Evolutionary conservation across 2,797 vertebrate species (phyloP).

Genomic region (Cichlasoma orientale): DNA sequence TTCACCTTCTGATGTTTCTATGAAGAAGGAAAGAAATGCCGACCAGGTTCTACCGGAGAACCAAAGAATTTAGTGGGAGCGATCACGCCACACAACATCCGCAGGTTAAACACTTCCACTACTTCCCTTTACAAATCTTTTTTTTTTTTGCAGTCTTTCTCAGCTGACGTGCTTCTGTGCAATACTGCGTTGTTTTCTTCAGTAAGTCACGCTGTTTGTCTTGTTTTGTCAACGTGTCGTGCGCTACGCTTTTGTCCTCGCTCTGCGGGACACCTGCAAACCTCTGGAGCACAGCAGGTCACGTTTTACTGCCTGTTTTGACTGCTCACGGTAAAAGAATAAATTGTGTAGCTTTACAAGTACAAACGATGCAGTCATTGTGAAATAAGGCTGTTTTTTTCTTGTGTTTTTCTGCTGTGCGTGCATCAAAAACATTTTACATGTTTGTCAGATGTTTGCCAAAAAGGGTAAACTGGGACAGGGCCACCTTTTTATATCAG

Average conservation of each 20-base stretch:
- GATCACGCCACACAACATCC: neutral
- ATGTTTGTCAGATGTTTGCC: neutral
- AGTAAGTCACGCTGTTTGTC: neutral
- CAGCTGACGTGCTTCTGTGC: neutral
- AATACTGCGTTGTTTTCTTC: neutral
- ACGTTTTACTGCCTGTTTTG: slow-evolving; percentile 9
- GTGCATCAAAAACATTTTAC: neutral
- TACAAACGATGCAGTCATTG: neutral
- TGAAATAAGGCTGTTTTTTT: neutral
- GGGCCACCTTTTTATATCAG: too few species aligned
- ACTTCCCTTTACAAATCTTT: neutral
- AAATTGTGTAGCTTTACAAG: slow-evolving; percentile 8
- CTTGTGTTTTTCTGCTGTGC: neutral
- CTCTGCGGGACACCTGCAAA: neutral
- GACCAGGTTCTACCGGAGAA: neutral
- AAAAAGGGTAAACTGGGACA: neutral
- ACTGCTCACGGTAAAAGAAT: slow-evolving; percentile 15
- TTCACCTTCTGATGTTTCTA: neutral
- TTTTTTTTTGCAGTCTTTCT: neutral
- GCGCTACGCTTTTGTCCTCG: slow-evolving; percentile 19
- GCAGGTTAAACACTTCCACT: neutral
- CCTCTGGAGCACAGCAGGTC: slow-evolving; percentile 15
- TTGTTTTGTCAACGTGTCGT: slow-evolving; percentile 19
- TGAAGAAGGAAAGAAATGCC: neutral
- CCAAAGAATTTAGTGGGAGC: neutral